These are phyloP conservation scores for Dipodomys stephensi DNA, from an alignment of 2,113 vertebrate species.

Conservation along the genomic window DNA sequence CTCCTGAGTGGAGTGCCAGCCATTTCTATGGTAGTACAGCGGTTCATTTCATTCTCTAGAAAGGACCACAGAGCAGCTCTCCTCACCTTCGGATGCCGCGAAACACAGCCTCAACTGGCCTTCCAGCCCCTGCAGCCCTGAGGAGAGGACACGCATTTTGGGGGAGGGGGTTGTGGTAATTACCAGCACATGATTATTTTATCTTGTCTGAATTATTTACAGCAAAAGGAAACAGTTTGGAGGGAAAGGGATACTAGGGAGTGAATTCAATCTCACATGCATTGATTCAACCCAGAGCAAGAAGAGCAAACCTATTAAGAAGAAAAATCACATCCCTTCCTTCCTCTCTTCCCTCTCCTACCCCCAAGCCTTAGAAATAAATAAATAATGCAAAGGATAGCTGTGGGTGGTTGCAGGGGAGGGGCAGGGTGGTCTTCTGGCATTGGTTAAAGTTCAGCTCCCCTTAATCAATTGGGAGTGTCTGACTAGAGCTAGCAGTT, in stretches of 20 bases:
- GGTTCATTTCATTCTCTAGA: neutral
- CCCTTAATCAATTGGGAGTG: neutral
- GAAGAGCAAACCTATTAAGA: conserved; percentile 76
- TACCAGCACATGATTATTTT: conserved; percentile 73
- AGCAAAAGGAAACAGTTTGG: conserved; percentile 71
- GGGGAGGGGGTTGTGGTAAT: conserved; percentile 48
- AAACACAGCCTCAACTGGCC: neutral
- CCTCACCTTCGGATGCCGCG: accelerated
- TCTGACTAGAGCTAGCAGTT: neutral
- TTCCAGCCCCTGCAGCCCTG: accelerated
- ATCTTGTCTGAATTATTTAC: conserved; percentile 80
- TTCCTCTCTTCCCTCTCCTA: conserved; percentile 8
- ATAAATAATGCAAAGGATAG: conserved; percentile 50
- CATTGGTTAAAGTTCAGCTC: accelerated
- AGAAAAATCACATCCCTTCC: conserved; percentile 78
- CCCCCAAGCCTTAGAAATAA: conserved; percentile 39
- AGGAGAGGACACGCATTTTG: neutral
- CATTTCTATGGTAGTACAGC: neutral
- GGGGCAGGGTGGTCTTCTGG: neutral
- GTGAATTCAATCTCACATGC: conserved; percentile 52
- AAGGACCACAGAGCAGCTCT: neutral
- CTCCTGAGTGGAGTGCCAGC: neutral
- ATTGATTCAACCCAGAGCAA: conserved; percentile 72
- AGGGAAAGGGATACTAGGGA: conserved; percentile 46
- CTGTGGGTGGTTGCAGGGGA: neutral